A percentile compares a stretch with the other conserved stretches of the same genome.
These are phyloP conservation scores for Tanytarsus gracilentus DNA, from an alignment of 2,888 invertebrate genomes.

Conservation along the genomic window DNA sequence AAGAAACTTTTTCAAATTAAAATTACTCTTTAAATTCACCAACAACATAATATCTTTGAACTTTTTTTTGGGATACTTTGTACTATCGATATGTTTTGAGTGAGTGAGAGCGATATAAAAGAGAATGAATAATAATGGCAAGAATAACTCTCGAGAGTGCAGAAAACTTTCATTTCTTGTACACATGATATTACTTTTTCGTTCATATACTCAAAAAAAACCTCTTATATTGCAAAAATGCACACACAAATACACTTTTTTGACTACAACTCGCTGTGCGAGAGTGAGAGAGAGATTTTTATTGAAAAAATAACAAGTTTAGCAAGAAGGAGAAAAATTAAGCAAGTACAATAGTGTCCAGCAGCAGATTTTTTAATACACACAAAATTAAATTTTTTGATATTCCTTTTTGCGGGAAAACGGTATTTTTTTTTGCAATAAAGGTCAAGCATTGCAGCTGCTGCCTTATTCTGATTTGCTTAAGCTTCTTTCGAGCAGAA, in stretches of 20 bases:
- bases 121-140: constrained; percentile 1
- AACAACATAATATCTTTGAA: too few relatives aligned
- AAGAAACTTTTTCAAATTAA: too few relatives aligned
- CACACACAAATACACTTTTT: not conserved
- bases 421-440: constrained; percentile 8
- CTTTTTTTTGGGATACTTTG: not conserved
- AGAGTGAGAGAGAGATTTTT: too few relatives aligned
- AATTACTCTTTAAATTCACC: too few relatives aligned
- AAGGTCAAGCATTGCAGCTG: constrained; percentile 10
- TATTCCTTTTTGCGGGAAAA: not conserved
- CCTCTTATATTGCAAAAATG: not conserved
- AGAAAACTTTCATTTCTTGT: constrained; percentile 13
- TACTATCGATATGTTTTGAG: not conserved
- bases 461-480: not conserved
- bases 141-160: constrained; percentile 1
- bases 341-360: not conserved
- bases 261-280: not conserved
- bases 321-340: not conserved
- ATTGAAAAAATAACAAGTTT: constrained; percentile 15
- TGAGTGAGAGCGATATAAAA: not conserved
- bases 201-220: too few relatives aligned
- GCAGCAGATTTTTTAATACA: not conserved
- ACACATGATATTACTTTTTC: not conserved
- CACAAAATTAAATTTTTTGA: constrained; percentile 4
- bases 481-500: not conserved